phyloP scores from a whole-genome alignment of 2,797 vertebrate genomes.

The Sebastes iracundus region DNA sequence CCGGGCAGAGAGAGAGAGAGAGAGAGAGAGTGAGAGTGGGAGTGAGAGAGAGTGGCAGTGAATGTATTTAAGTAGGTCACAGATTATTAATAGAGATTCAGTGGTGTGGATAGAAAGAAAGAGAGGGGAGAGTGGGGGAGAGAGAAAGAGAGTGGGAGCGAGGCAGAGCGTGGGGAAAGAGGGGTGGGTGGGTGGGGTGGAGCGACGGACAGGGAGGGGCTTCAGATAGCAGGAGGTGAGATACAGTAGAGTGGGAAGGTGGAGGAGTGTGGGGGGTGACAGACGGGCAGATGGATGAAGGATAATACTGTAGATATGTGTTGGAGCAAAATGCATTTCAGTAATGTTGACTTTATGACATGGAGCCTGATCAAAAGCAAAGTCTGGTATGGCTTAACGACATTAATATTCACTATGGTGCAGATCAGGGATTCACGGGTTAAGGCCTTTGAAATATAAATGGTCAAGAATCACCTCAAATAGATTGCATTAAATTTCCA shows the following conservation, averaged over 20 bases:
- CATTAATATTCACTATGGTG: conserved; percentile 25
- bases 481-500: not conserved
- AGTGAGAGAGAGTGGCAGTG: conserved; percentile 75
- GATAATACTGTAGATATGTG: conserved; percentile 70
- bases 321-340: conserved; percentile 57
- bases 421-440: conserved; percentile 24
- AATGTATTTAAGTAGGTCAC: conserved; percentile 89
- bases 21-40: conserved; percentile 22
- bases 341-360: conserved; percentile 67
- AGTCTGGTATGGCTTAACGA: conserved; percentile 55
- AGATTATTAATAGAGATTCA: conserved; percentile 89
- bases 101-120: conserved; percentile 83
- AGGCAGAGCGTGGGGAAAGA: conserved; percentile 52
- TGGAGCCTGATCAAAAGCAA: conserved; percentile 48
- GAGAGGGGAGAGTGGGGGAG: conserved; percentile 58
- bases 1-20: conserved; percentile 51
- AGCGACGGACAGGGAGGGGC: conserved; percentile 36
- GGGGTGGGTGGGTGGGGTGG: conserved; percentile 36
- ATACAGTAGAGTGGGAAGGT: conserved; percentile 52
- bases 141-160: conserved; percentile 47
- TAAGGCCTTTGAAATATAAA: conserved; percentile 21
- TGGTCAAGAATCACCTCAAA: not conserved
- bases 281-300: conserved; percentile 73
- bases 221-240: conserved; percentile 65
- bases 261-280: conserved; percentile 61